A percentile compares a stretch with the other conserved stretches of the same genome.
Evolutionary conservation across 2,888 invertebrate genomes (phyloP).

Genomic region (Caenorhabditis sp.): DNA sequence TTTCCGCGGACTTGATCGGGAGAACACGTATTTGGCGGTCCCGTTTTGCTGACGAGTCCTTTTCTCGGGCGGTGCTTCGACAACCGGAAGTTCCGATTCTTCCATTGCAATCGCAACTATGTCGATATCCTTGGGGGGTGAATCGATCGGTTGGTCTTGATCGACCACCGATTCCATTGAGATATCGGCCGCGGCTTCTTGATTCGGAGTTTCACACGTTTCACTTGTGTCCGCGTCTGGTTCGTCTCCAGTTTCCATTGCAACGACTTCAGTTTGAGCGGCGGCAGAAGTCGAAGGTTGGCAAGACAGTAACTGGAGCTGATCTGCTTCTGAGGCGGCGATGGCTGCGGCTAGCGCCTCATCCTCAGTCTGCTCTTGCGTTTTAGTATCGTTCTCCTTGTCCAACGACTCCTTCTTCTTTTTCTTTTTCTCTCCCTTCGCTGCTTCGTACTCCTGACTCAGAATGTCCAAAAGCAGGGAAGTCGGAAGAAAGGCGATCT

Average conservation of each 20-base stretch:
- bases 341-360: constrained; percentile 30
- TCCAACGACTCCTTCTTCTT: constrained; percentile 23
- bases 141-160: constrained; percentile 3
- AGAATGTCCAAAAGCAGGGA: constrained; percentile 66
- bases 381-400: constrained; percentile 13
- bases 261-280: neutral
- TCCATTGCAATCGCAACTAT: constrained; percentile 40
- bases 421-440: constrained; percentile 49
- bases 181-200: neutral
- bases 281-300: constrained; percentile 7
- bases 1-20: constrained; percentile 15
- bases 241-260: neutral
- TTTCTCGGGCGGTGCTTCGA: constrained; percentile 2
- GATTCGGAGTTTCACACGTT: neutral
- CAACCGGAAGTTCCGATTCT: constrained; percentile 31
- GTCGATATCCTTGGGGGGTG: constrained; percentile 33
- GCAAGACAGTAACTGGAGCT: neutral
- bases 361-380: constrained; percentile 6
- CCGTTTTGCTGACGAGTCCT: constrained; percentile 43
- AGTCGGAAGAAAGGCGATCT: constrained; percentile 71
- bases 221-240: neutral
- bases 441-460: constrained; percentile 63
- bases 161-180: neutral
- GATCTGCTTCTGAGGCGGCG: constrained; percentile 31
- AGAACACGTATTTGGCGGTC: constrained; percentile 25